phyloP scores from a whole-genome alignment of 2,888 invertebrate genomes.

The Mesorhabditis spiculigera region DNA sequence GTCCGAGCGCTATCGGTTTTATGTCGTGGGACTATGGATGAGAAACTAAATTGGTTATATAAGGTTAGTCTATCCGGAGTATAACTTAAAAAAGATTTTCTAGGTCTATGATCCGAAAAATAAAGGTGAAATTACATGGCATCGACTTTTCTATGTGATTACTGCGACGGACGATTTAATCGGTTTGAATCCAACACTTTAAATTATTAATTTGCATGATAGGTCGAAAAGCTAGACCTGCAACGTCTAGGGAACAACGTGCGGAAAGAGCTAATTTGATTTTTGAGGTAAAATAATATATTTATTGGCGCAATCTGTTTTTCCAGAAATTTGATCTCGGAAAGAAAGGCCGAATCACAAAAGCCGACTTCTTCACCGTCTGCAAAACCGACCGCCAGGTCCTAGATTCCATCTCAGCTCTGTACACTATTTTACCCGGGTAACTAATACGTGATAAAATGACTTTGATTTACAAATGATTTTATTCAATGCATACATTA shows the following conservation, averaged over 20 bases:
- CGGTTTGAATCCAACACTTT: slow-evolving; percentile 19
- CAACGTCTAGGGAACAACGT: slow-evolving; percentile 35
- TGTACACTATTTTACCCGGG: slow-evolving; percentile 44
- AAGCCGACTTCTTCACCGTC: slow-evolving; percentile 43
- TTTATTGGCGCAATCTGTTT: not conserved
- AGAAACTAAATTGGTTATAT: slow-evolving; percentile 52
- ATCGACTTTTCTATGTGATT: slow-evolving; percentile 46
- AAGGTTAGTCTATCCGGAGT: slow-evolving; percentile 18
- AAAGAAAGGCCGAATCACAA: slow-evolving; percentile 40
- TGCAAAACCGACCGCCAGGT: slow-evolving; percentile 45
- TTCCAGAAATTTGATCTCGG: slow-evolving; percentile 49
- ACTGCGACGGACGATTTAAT: slow-evolving; percentile 53
- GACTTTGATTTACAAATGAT: no score
- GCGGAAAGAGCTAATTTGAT: slow-evolving; percentile 32
- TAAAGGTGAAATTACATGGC: slow-evolving; percentile 46
- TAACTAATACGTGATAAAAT: slow-evolving; percentile 9
- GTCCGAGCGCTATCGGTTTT: slow-evolving; percentile 47
- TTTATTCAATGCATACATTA: not conserved
- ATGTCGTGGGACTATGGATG: slow-evolving; percentile 48
- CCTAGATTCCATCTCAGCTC: slow-evolving; percentile 38
- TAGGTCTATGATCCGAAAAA: slow-evolving; percentile 44
- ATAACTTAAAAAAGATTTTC: not conserved
- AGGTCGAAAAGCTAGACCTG: slow-evolving; percentile 39
- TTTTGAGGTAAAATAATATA: slow-evolving; percentile 28
- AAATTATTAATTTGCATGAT: slow-evolving; percentile 7